Evolutionary conservation across 1,140 invertebrate species (phyloP), one percentile per base, ranked within the genome.

Genomic region (Nephila pilipes): DNA sequence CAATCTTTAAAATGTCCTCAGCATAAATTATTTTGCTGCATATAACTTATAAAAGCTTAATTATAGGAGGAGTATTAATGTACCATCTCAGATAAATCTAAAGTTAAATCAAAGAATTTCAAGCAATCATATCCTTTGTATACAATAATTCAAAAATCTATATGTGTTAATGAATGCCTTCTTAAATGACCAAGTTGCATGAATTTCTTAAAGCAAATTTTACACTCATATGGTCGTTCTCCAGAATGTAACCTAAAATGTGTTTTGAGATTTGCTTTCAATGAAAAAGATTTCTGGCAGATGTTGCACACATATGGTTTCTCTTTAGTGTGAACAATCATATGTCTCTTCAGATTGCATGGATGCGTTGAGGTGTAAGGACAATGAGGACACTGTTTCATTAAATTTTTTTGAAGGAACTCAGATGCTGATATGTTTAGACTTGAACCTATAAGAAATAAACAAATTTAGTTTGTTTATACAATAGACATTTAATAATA

Each of bases 101-200:
- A 46, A 6, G 4, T 10, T 46, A 46, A 46, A 46, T 10, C 12
- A 46, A 0, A 46, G 12, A 46, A 46, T 0, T n/a, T n/a, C n/a
- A n/a, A n/a, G n/a, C n/a, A n/a, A n/a, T n/a, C n/a, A n/a, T n/a
- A n/a, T n/a, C n/a, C n/a, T n/a, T n/a, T 46, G 46, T 46, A 10
- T 10, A 46, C 46, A 46, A 46, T 46, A 46, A 6, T 46, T 46
- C 12, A 46, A 46, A 46, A 46, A n/a, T 36, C 29, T 6, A 16
- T 38, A 38, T 80, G 38, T 22, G 4, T 46, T 20, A 81, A 81
- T 46, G 29, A 14, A 95, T 16, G 95, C 94, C 65, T 94, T 93
- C 83, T 95, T 95, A 22, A 94, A 94, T 18, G 94, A 94, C 93
- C 95, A 0, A 98, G 97, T 29, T 79, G 94, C 14, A 69, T 88